Conservation (phyloP, 1,140 invertebrate genomes). For the Hycleus cichorii region DNA sequence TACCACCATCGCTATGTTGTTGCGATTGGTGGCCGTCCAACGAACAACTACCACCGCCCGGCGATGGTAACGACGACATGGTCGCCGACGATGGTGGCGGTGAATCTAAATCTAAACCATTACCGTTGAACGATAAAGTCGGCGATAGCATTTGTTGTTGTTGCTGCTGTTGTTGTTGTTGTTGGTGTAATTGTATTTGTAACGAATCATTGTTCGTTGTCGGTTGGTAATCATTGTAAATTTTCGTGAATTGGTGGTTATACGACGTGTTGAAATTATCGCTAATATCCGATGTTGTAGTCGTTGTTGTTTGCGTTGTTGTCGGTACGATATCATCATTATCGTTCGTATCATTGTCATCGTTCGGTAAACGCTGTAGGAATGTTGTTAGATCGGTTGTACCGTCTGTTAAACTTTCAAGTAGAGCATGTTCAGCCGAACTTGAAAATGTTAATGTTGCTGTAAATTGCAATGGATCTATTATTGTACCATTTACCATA, state of each 20-base stretch:
- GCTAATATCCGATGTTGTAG: conserved; percentile 54
- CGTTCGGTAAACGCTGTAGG: conserved; percentile 55
- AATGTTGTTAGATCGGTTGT: conserved; percentile 67
- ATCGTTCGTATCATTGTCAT: conserved; percentile 42
- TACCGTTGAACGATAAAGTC: conserved; percentile 60
- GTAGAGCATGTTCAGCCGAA: conserved; percentile 62
- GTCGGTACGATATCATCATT: conserved; percentile 40
- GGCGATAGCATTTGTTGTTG: conserved; percentile 58
- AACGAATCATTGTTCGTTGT: conserved; percentile 36
- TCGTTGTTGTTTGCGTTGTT: conserved; percentile 43
- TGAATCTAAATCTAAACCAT: conserved; percentile 63
- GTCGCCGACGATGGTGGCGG: conserved; percentile 43
- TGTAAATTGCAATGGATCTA: conserved; percentile 73
- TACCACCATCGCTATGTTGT: conserved; percentile 48
- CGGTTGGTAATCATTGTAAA: conserved; percentile 43
- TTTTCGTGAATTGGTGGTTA: conserved; percentile 38
- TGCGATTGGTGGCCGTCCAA: conserved; percentile 47
- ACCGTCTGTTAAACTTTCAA: conserved; percentile 59
- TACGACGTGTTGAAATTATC: conserved; percentile 42
- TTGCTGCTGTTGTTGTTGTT: conserved; percentile 44
- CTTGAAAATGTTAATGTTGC: conserved; percentile 70
- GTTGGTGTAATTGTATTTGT: conserved; percentile 58
- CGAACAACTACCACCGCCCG: conserved; percentile 59
- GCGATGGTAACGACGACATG: conserved; percentile 70
- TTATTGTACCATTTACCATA: conserved; percentile 62